Base-by-base conservation (phyloP, 2,888 invertebrate species). In the Cremastinae sp. region DNA sequence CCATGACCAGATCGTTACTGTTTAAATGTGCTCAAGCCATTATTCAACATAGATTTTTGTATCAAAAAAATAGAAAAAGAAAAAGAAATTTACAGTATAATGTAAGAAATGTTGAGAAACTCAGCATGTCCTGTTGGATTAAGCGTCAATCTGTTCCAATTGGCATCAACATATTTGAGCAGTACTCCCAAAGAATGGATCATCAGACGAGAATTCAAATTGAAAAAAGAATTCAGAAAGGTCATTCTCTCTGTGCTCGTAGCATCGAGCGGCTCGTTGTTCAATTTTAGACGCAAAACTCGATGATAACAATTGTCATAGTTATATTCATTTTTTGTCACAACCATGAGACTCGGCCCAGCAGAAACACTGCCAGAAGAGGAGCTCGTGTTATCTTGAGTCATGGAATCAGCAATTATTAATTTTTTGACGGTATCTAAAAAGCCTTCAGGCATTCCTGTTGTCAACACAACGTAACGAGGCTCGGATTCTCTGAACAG, bases 171-270 rank as follows among this genome's bases (percentile, higher is more conserved):
- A 86, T 93, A 95, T 82, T 93, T 92, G 16, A 96, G 88, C 45
- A 96, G 89, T 0, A 94, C 93, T 2, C 96, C 96, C 1, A 94
- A 87, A 0, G 96, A 94, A 83, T 95, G 92, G 2, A 95, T 91
- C 74, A 93, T 93, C 62, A 92, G 91, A 4, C 91, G 91, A 76
- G 92, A 92, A 47, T 91, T 91, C 84, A 94, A 93, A 87, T 94
- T 93, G 0, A 95, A 85, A 0, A 92, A 87, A 0, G 94, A 93
- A 65, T 93, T 91, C 0, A 95, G 90, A 84, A 92, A 94, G 12
- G 92, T 84, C 1, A 90, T 88, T 58, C 93, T 91, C 75, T 93
- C 93, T 9, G 91, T 91, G 10, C 92, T 92, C 0, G 90, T 90
- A 34, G 91, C 90, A 79, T 92, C 87, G 0, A 88, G 80, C 0